These are phyloP conservation scores for Eutrigla gurnardus DNA, from an alignment of 2,797 vertebrate species.

Conservation along the genomic window DNA sequence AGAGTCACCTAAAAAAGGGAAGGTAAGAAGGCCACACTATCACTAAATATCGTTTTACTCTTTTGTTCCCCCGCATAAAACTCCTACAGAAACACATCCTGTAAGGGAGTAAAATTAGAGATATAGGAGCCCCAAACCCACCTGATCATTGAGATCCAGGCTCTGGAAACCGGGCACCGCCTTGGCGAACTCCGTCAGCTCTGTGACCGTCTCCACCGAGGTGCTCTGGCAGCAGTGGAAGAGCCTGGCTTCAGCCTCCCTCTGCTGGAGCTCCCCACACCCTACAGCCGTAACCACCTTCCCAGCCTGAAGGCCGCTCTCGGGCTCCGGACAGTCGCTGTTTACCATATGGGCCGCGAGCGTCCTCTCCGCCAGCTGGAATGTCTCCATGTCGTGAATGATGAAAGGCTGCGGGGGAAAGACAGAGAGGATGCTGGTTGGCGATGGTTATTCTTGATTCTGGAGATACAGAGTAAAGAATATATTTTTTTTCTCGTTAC, in stretches of 20 bases:
- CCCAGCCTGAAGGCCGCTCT: conserved; percentile 1
- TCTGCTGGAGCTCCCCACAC: conserved; percentile 82
- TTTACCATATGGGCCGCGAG: conserved; percentile 87
- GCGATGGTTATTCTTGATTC: neutral
- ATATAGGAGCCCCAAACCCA: conserved; percentile 17
- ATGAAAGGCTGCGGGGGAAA: conserved; percentile 88
- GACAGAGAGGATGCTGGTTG: neutral
- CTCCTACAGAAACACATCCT: neutral
- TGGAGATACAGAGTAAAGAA: neutral
- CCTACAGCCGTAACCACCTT: conserved; percentile 12
- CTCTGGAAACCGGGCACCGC: conserved; percentile 91
- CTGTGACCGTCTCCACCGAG: conserved; percentile 93
- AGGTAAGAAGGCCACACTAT: neutral
- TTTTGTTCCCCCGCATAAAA: neutral
- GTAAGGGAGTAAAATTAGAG: neutral
- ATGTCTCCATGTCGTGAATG: conserved; percentile 96
- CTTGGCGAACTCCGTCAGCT: conserved; percentile 97
- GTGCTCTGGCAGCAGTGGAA: conserved; percentile 96
- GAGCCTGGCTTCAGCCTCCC: conserved; percentile 91
- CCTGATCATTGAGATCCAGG: conserved; percentile 94
- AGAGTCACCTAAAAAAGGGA: conserved; percentile 85
- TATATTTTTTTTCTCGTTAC: conserved; percentile 70
- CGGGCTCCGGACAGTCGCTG: conserved; percentile 63
- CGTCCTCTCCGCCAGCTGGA: conserved; percentile 92
- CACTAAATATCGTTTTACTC: neutral